phyloP scores from a whole-genome alignment of 2,113 vertebrate species.

The Platysternon megacephalum region DNA sequence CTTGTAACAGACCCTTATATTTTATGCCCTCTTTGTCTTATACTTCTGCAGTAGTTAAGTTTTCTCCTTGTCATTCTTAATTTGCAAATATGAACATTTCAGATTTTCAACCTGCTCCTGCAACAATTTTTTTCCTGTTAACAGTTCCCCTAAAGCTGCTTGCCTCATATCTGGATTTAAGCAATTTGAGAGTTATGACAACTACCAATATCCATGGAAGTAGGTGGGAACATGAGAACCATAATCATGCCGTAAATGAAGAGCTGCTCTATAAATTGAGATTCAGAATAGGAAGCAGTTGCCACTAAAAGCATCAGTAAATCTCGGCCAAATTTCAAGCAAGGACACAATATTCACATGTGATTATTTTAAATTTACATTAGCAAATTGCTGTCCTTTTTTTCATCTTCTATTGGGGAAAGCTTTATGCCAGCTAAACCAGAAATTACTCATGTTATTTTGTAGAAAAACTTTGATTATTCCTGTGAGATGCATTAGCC shows the following conservation, averaged over 20 bases:
- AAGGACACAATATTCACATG: neutral
- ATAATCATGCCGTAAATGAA: neutral
- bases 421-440: neutral
- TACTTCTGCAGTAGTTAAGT: neutral
- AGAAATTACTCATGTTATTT: neutral
- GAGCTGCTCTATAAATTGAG: neutral
- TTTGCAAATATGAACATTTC: neutral
- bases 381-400: neutral
- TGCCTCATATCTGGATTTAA: neutral
- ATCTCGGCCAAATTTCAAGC: neutral
- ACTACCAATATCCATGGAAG: neutral
- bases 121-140: neutral
- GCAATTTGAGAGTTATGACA: neutral
- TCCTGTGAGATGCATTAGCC: fast-evolving
- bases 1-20: neutral
- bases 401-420: neutral
- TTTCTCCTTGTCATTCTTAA: neutral
- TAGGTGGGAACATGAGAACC: neutral
- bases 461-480: neutral
- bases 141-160: neutral
- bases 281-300: neutral
- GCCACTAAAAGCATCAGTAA: neutral
- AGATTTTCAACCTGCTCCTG: neutral
- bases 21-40: neutral
- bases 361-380: neutral